phyloP scores from a whole-genome alignment of 2,888 invertebrate genomes.

The Morpho achilles region DNA sequence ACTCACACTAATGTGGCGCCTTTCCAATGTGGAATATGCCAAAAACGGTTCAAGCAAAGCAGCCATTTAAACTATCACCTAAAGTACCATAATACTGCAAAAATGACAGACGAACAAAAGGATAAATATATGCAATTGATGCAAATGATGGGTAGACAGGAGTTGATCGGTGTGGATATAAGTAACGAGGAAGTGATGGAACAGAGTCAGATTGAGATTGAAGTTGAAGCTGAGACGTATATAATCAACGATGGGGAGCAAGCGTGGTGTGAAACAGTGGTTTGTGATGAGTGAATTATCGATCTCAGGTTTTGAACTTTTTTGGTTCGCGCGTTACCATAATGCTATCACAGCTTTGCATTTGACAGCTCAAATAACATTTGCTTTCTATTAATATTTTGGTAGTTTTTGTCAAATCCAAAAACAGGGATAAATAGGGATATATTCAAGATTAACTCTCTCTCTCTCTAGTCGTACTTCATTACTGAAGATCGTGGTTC shows the following conservation, averaged over 20 bases:
- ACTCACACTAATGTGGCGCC: constrained; percentile 68
- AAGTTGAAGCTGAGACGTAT: constrained; percentile 7
- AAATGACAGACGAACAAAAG: constrained; percentile 49
- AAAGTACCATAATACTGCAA: constrained; percentile 51
- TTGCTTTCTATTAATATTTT: too few species aligned
- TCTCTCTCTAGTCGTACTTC: too few species aligned
- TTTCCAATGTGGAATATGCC: constrained; percentile 61
- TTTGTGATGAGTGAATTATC: constrained; percentile 1
- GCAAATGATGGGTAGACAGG: constrained; percentile 29
- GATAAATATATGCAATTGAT: constrained; percentile 44
- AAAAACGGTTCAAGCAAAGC: constrained; percentile 62
- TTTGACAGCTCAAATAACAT: too few species aligned
- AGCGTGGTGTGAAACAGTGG: constrained; percentile 1
- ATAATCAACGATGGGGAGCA: constrained; percentile 3
- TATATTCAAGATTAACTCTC: too few species aligned
- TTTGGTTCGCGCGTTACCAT: too few species aligned
- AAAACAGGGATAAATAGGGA: too few species aligned
- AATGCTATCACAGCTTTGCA: too few species aligned
- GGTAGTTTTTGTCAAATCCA: too few species aligned
- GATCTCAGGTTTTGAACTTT: too few species aligned
- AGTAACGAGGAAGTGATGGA: constrained; percentile 1
- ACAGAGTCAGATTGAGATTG: neutral
- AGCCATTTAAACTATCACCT: constrained; percentile 68
- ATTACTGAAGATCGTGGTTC: too few species aligned
- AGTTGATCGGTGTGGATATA: constrained; percentile 11